Conservation (phyloP, 1,140 invertebrate genomes). For the Neodiprion pinetum region DNA sequence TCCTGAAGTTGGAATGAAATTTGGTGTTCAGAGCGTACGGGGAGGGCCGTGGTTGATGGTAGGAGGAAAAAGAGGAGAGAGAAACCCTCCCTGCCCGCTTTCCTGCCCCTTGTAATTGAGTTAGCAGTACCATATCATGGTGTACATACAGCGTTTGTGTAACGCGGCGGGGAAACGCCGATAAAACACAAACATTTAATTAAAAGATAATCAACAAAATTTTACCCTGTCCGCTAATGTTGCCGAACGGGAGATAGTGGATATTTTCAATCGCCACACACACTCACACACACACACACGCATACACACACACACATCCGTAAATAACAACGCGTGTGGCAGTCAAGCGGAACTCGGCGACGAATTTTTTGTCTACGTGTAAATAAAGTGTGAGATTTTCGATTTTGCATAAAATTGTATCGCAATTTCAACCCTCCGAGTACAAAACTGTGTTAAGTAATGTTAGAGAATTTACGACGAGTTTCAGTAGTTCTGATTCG, state of each 20-base stretch:
- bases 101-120: not conserved
- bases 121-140: conserved; percentile 1
- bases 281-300: not conserved
- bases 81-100: not conserved
- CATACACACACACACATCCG: not conserved
- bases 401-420: too few species aligned
- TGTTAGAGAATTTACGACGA: too few species aligned
- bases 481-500: too few species aligned
- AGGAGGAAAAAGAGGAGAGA: not conserved
- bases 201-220: conserved; percentile 58
- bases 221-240: conserved; percentile 47
- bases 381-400: too few species aligned
- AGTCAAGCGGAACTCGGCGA: too few species aligned
- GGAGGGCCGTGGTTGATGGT: not conserved
- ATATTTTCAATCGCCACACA: not conserved
- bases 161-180: conserved; percentile 32
- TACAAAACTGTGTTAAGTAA: too few species aligned
- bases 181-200: conserved; percentile 58
- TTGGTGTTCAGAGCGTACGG: conserved; percentile 3
- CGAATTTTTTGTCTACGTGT: too few species aligned
- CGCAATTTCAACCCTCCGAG: too few species aligned
- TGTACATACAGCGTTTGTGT: not conserved
- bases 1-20: conserved; percentile 7
- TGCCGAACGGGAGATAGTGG: conserved; percentile 48
- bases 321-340: not conserved